A percentile compares a stretch with the other conserved stretches of the same genome.
phyloP scores from a whole-genome alignment of 53 echinoderm and acorn worm species.

The Crossaster papposus region DNA sequence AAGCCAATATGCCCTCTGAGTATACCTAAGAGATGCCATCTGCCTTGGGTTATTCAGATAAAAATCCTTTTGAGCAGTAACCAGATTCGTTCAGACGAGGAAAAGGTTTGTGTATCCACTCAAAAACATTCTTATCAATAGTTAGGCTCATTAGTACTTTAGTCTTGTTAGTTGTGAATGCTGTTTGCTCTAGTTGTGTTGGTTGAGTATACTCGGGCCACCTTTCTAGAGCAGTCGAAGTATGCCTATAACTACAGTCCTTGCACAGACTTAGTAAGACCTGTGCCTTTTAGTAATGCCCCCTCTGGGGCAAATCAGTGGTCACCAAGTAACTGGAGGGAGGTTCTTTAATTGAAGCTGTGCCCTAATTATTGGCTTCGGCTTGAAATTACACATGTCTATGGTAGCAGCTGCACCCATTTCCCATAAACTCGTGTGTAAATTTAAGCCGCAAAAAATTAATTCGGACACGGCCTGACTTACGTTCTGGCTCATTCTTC shows the following conservation, averaged over 20 bases:
- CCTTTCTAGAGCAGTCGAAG: no score
- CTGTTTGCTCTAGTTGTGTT: not conserved
- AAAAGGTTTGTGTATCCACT: not conserved
- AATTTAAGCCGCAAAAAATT: no score
- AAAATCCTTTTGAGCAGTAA: not conserved
- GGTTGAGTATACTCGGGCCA: no score
- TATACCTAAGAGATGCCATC: not conserved
- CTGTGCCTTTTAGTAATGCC: not conserved
- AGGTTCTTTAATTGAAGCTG: no score
- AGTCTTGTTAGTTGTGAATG: not conserved
- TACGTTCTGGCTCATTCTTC: conserved; percentile 55
- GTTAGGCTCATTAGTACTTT: not conserved
- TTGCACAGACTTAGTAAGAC: not conserved
- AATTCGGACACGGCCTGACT: no score
- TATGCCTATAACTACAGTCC: no score
- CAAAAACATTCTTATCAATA: not conserved
- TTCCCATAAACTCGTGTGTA: no score
- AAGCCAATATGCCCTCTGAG: no score
- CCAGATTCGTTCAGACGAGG: no score
- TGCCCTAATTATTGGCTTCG: no score
- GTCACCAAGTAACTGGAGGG: not conserved
- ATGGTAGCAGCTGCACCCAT: no score
- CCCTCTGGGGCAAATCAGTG: not conserved
- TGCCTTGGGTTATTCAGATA: not conserved
- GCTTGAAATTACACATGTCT: no score